phyloP scores from a whole-genome alignment of 2,113 vertebrate genomes.

The Theristicus caerulescens region DNA sequence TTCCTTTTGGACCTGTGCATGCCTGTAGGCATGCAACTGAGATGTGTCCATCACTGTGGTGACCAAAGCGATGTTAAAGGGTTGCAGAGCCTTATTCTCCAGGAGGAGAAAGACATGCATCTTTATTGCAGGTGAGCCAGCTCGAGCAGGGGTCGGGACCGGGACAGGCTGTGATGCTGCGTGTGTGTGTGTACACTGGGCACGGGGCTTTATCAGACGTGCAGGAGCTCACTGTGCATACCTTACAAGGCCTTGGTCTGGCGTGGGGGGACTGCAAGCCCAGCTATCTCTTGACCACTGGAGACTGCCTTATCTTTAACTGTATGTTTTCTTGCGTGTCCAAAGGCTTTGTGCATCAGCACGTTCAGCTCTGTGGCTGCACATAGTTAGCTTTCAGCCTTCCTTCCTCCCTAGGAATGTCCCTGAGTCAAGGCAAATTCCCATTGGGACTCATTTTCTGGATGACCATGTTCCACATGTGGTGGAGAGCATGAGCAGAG shows the following conservation, averaged over 20 bases:
- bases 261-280: neutral
- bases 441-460: neutral
- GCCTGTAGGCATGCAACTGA: neutral
- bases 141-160: neutral
- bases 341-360: neutral
- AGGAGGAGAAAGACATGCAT: neutral
- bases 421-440: neutral
- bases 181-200: too few relatives aligned
- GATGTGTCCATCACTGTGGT: neutral
- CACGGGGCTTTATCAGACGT: neutral
- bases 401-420: neutral
- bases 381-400: neutral
- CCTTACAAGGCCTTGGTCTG: neutral
- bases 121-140: neutral
- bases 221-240: rapidly evolving
- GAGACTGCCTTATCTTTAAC: neutral
- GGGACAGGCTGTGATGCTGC: neutral
- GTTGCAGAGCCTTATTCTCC: neutral
- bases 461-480: neutral
- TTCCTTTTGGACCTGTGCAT: neutral
- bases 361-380: neutral
- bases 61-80: neutral
- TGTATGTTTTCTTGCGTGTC: neutral
- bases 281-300: neutral
- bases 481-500: neutral